Evolutionary conservation across 2,888 invertebrate genomes (phyloP).

Genomic region (Ganaspis brasiliensis): DNA sequence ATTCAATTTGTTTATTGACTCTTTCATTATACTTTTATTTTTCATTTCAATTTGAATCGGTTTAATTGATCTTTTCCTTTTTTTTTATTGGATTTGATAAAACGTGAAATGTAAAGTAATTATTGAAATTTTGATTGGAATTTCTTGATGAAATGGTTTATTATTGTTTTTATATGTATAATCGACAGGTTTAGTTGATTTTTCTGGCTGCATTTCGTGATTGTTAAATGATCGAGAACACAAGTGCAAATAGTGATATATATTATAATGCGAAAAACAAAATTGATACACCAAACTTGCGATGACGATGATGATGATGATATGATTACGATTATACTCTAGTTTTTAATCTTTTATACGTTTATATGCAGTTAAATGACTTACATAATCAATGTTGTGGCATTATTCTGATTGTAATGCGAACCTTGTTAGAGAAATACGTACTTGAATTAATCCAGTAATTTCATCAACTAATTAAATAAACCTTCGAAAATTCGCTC

Average conservation of each 20-base stretch:
- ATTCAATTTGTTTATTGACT: background rate
- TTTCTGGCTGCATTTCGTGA: background rate
- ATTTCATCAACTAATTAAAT: slow-evolving; percentile 72
- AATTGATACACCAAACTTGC: slow-evolving; percentile 25
- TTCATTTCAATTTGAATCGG: background rate
- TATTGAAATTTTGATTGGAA: background rate
- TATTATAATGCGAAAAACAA: too few species aligned
- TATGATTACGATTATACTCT: slow-evolving; percentile 56
- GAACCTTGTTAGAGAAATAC: slow-evolving; percentile 71
- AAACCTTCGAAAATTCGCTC: slow-evolving; percentile 65
- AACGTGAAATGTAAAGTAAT: background rate
- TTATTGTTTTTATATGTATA: too few species aligned
- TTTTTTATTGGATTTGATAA: background rate
- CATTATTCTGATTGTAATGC: slow-evolving; percentile 69
- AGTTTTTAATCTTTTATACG: slow-evolving; percentile 75
- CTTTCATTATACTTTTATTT: background rate
- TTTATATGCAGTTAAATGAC: slow-evolving; percentile 78
- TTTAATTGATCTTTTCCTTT: background rate
- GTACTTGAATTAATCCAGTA: slow-evolving; percentile 71
- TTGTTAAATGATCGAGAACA: background rate
- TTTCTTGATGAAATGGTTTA: too few species aligned
- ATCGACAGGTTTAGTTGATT: too few species aligned
- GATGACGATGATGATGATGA: slow-evolving; percentile 48
- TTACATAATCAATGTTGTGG: slow-evolving; percentile 68
- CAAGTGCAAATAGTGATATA: slow-evolving; percentile 25